Base-by-base conservation (phyloP, 2,113 vertebrate genomes). In the Caracal caracal region DNA sequence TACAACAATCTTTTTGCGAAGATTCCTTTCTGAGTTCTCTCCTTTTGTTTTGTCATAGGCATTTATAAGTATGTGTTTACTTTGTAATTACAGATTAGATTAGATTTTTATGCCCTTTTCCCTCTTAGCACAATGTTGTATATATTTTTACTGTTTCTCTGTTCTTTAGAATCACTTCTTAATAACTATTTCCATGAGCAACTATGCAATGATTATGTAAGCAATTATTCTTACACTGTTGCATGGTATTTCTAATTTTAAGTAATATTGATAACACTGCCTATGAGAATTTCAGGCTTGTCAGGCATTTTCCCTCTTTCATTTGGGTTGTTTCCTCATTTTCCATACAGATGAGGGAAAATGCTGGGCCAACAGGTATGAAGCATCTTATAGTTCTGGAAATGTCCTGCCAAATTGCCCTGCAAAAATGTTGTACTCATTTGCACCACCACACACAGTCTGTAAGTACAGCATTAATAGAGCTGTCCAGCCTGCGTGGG, bases 261-360 rank as follows among this genome's bases (percentile, higher is more conserved):
- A 16, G 22, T 59, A 51, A 33, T n/a, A 35, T 9, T 76, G 26
- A 73, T 53, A 84, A 87, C 1, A 10, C 59, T 59, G 10, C 35
- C 56, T 1, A 3, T 43, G 26, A 35, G 79, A 82, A 16, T 83
- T 78, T 59, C 33, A 53, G 51, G 12, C 9, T 53, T 9, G 0
- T 53, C 26, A 43, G 12, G 9, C 37, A 59, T 88, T 83, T 81
- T 73, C 68, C 33, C 40, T 73, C 65, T 88, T 96, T 79, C 26
- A 43, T 12, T 5, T 91, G 86, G 90, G 65, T 93, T 91, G 68
- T 91, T 86, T 97, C 87, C 86, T 93, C 71, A 82, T 84, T 88
- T 86, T 91, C 73, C 24, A 53, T 24, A 61, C 49, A 11, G 4
- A 75, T 16, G 7, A 95, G 66, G 33, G 79, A 90, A 95, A 43